A percentile compares a stretch with the other conserved stretches of the same genome.
phyloP scores from a whole-genome alignment of 23 tunicate genomes.

The Ascidia mentula region DNA sequence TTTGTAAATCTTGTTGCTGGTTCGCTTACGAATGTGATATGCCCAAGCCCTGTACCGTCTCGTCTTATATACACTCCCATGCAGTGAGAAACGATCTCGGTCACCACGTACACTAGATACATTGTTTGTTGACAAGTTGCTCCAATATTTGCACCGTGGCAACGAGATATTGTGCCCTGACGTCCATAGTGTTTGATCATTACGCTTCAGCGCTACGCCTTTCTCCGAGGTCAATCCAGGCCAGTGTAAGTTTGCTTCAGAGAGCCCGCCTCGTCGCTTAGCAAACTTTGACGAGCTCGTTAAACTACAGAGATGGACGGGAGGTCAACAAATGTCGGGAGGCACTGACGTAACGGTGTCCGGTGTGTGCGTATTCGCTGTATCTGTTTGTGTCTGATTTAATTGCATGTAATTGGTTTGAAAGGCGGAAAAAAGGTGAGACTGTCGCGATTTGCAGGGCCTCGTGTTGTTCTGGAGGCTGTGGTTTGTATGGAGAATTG shows the following conservation, averaged over 20 bases:
- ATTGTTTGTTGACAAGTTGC: background rate
- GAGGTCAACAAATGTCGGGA: background rate
- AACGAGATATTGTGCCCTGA: background rate
- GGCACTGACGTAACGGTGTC: background rate
- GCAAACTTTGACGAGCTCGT: too few relatives aligned
- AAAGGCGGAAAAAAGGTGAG: too few relatives aligned
- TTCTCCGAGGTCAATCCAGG: background rate
- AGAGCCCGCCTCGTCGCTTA: background rate
- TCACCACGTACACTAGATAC: background rate
- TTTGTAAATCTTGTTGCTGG: background rate
- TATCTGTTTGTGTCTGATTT: background rate
- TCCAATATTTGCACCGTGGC: background rate
- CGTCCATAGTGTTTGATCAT: background rate
- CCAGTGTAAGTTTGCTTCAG: background rate
- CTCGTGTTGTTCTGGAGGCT: too few relatives aligned
- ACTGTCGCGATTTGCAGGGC: too few relatives aligned
- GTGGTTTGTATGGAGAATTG: too few relatives aligned
- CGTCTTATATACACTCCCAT: background rate
- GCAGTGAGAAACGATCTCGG: background rate
- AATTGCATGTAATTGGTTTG: too few relatives aligned
- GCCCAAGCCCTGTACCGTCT: background rate
- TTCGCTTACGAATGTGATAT: background rate
- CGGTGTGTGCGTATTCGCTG: background rate
- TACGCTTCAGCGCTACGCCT: background rate
- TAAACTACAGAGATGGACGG: too few relatives aligned